A percentile compares a stretch with the other conserved stretches of the same genome.
Evolutionary conservation across 2,113 vertebrate species (phyloP).

Genomic region (Catharus fuscescens): DNA sequence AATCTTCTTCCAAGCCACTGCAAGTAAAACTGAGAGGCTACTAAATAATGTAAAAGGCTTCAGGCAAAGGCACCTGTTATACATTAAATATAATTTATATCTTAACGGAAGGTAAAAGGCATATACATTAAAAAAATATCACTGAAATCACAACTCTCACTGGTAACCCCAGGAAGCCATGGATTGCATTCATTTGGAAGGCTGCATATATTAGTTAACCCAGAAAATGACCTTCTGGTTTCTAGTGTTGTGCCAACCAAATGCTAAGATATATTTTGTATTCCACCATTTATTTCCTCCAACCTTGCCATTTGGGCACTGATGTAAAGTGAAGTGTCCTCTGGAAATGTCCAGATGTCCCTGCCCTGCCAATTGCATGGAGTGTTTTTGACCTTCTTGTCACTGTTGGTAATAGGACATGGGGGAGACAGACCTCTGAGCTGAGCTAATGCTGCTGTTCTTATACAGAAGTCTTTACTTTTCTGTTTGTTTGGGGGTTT

Average conservation of each 20-base stretch:
- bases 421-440: background rate
- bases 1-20: background rate
- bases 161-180: background rate
- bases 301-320: background rate
- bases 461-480: background rate
- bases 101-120: background rate
- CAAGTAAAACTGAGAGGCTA: background rate
- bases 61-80: background rate
- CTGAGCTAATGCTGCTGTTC: background rate
- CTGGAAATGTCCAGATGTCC: background rate
- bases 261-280: background rate
- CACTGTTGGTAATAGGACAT: background rate
- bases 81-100: background rate
- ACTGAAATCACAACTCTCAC: background rate
- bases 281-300: background rate
- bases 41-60: background rate
- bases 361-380: background rate
- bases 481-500: background rate
- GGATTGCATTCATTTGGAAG: background rate
- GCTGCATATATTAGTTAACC: background rate
- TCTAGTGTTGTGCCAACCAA: background rate
- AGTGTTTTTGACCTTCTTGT: background rate
- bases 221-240: background rate
- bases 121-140: background rate
- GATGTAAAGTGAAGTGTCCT: background rate